Evolutionary conservation across 2,797 vertebrate genomes (phyloP).

Genomic region (Erethizon dorsatum): DNA sequence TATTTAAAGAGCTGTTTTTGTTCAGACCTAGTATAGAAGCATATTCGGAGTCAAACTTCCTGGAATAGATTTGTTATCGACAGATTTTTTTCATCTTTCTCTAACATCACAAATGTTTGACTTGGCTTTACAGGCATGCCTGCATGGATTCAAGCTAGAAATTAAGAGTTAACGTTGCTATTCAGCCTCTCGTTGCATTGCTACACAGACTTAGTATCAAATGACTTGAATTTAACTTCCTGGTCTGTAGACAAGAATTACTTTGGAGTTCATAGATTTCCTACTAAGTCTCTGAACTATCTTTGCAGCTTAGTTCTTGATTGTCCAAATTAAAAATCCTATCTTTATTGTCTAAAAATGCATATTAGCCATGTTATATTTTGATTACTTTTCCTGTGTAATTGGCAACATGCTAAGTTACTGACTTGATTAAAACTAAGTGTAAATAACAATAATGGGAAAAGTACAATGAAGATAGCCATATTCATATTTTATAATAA

Average conservation of each 20-base stretch:
- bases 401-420: background rate
- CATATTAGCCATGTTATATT: background rate
- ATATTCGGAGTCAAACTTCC: background rate
- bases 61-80: background rate
- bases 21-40: background rate
- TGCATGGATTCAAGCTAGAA: constrained; percentile 66
- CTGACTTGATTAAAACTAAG: background rate
- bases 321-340: constrained; percentile 28
- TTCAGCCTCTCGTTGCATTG: constrained; percentile 44
- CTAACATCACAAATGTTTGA: constrained; percentile 75
- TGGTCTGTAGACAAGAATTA: background rate
- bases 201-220: constrained; percentile 18
- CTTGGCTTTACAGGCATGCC: constrained; percentile 71
- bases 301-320: constrained; percentile 3
- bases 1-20: constrained; percentile 26
- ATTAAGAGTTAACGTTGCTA: constrained; percentile 74
- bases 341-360: background rate
- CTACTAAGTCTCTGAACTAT: background rate
- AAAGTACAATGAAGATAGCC: background rate
- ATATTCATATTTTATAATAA: background rate
- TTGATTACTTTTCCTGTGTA: constrained; percentile 35
- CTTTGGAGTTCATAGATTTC: background rate
- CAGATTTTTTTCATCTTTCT: constrained; percentile 36
- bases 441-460: background rate
- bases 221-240: background rate